Evolutionary conservation across 2,797 vertebrate genomes (phyloP), one percentile per base, ranked within the genome.

Genomic region (Melanitta fusca): DNA sequence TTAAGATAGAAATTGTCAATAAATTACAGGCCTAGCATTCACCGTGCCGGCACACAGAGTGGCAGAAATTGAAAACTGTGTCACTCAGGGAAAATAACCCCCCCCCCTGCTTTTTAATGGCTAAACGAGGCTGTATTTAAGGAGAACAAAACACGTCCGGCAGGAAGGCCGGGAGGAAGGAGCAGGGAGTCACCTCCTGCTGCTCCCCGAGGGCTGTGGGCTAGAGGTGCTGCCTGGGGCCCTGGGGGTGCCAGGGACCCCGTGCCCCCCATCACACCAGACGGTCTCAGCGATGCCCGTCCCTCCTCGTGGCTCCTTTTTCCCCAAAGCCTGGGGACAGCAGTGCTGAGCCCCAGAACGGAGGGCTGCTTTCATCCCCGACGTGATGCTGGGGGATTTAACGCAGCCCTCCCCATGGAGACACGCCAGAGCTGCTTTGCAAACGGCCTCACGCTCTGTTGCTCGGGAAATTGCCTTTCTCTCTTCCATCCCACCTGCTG

Each of bases 1-100:
- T 92, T 91, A 94, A 89, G 89, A 81, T 54, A 75, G 13, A 89
- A 82, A 88, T 77, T 85, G 82, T 83, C 90, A 89, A 80, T 91
- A 92, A 86, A 85, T 92, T 91, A 36, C 41, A 89, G 62, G 32
- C 79, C 69, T 38, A 16, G 56, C 1, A 6, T 62, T 95, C 16
- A 2, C 45, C 57, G 39, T 2, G 6, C 38, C 6, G 5, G 21
- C 22, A 4, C 13, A 15, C 4, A 39, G 49, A 74, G 60, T 78
- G 38, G 80, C 80, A 62, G 36, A 53, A 82, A 62, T 60, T 61
- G 68, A 70, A 85, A 91, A 70, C 58, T 3, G 5, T 69, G 49
- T 93, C 72, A 38, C 32, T 54, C 4, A 10, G 51, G 61, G 71
- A 70, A 66, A 72, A 80, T 43, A 47, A 10, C 22, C 16, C 43